Base-by-base conservation (phyloP, 1,140 invertebrate genomes). In the Drosophila punjabiensis region DNA sequence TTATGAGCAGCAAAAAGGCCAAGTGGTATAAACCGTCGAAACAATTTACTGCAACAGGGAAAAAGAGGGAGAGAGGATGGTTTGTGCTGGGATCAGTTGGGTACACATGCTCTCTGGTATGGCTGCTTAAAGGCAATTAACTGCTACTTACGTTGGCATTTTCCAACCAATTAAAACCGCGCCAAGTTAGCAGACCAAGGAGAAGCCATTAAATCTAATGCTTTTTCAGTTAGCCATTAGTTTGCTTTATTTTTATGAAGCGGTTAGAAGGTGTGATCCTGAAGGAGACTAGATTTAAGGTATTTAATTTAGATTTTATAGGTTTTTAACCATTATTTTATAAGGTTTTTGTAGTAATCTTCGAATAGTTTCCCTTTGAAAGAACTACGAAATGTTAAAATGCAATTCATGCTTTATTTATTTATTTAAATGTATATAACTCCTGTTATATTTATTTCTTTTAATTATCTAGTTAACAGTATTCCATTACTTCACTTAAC, bases 41-140 rank as follows among this genome's bases (percentile, higher is more conserved):
- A 80, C 78, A 67, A 85, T 78, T 78, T 73, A 77, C 76, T 73
- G 59, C 67, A 66, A n/a, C n/a, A 18, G 35, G 39, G 64, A 43
- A 35, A 14, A 5, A 9, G 18, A 9, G 13, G 4, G 9, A 20
- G 13, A 4, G 18, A 50, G 14, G 11, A 9, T 37, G 33, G 24
- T 8, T 39, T 14, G 18, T 28, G 13, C 5, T 48, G 33, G 45
- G 18, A 37, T 63, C 32, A 28, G 8, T 30, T 20, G 28, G 45
- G 37, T 76, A 52, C 59, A 56, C 61, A 45, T 58, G 61, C 35
- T n/a, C n/a, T 62, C 64, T 45, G 66, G 65, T 73, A 61, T 63
- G 70, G 67, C 76, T 76, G 80, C 75, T 77, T 86, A 69, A 69
- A 76, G 55, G 80, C 77, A 87, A 87, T 87, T 87, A 87, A 87